These are phyloP conservation scores for Australoheros scitulus DNA, from an alignment of 2,113 vertebrate species.

Conservation along the genomic window DNA sequence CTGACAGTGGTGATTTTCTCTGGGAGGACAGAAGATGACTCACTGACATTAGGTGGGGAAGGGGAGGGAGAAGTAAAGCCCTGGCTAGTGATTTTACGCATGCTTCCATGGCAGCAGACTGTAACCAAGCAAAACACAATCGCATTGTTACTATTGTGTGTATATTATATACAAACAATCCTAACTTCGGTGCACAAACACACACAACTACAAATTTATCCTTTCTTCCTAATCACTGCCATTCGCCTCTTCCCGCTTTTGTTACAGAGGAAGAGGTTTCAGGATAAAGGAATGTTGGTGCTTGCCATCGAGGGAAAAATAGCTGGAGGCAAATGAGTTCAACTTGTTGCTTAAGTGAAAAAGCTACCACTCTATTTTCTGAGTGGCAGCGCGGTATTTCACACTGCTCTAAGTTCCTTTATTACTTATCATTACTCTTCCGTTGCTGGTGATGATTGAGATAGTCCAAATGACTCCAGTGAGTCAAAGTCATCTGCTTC, in stretches of 20 bases:
- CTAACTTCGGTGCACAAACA: neutral
- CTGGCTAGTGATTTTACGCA: conserved; percentile 13
- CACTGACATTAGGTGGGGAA: conserved; percentile 39
- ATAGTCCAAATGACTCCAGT: neutral
- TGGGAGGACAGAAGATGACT: conserved; percentile 54
- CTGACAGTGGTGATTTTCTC: conserved; percentile 41
- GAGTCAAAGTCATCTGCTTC: conserved; percentile 17
- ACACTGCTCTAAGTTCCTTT: conserved; percentile 2
- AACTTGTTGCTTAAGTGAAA: conserved; percentile 51
- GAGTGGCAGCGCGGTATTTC: conserved; percentile 19
- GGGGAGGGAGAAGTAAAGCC: conserved; percentile 45
- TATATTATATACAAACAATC: conserved; percentile 12
- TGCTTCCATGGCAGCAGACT: conserved; percentile 67
- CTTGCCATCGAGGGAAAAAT: conserved; percentile 33
- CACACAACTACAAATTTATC: neutral
- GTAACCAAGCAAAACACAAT: conserved; percentile 14
- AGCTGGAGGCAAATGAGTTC: conserved; percentile 37
- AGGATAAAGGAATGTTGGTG: conserved; percentile 72
- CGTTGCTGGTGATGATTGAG: neutral
- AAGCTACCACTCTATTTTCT: too few species aligned
- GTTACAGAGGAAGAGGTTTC: conserved; percentile 58
- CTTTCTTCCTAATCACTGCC: conserved; percentile 45
- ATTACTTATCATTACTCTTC: neutral
- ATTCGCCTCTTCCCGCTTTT: conserved; percentile 60
- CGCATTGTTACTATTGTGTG: conserved; percentile 9